phyloP scores from a whole-genome alignment of 1,140 invertebrate genomes.

The Heliothis subflexa region DNA sequence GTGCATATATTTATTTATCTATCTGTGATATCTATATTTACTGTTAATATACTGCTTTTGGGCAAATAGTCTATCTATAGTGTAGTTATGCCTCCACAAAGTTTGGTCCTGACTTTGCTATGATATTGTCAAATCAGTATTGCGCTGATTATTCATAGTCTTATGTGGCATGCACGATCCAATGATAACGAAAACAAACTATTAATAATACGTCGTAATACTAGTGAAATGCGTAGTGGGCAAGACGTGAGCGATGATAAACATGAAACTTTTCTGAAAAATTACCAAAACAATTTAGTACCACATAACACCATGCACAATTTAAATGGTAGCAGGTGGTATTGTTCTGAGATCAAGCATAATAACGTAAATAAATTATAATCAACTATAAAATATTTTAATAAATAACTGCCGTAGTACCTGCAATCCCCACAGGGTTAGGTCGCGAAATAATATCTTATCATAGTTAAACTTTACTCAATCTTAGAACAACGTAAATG shows the following conservation, averaged over 20 bases:
- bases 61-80: neutral
- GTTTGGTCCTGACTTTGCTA: slow-evolving; percentile 77
- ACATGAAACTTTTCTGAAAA: slow-evolving; percentile 39
- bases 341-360: slow-evolving; percentile 48
- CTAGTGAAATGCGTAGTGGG: slow-evolving; percentile 40
- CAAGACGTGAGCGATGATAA: slow-evolving; percentile 37
- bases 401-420: slow-evolving; percentile 1
- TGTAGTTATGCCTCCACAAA: slow-evolving; percentile 68
- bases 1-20: slow-evolving; percentile 5
- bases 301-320: slow-evolving; percentile 84
- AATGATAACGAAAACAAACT: slow-evolving; percentile 53
- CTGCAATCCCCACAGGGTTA: neutral
- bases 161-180: slow-evolving; percentile 80
- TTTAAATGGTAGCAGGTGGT: slow-evolving; percentile 48
- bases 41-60: neutral
- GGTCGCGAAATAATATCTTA: neutral
- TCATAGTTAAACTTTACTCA: slow-evolving; percentile 5
- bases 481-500: slow-evolving; percentile 48
- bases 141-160: slow-evolving; percentile 73
- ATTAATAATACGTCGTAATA: slow-evolving; percentile 35
- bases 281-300: slow-evolving; percentile 55
- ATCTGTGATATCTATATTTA: slow-evolving; percentile 10
- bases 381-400: slow-evolving; percentile 21
- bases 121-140: slow-evolving; percentile 74
- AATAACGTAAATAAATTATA: neutral